Base-by-base conservation (phyloP, 1,140 invertebrate genomes). In the Asbolus verrucosus region DNA sequence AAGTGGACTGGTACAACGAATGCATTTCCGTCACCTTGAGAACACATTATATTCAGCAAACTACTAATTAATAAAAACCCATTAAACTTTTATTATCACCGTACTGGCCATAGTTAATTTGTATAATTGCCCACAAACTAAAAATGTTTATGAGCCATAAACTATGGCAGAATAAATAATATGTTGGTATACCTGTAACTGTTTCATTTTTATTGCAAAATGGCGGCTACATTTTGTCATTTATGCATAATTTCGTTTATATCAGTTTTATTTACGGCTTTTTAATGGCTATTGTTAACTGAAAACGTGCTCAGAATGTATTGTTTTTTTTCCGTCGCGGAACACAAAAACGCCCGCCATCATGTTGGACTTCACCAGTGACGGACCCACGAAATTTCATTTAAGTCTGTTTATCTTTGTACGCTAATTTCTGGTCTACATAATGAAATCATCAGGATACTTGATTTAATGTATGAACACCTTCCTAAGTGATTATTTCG, bases 171-270 rank as follows among this genome's bases (percentile, higher is more conserved):
- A 70, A 72, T 71, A 70, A 73, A 71, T 71, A 72, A 69, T 72
- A 74, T 69, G 66, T 74, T 69, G 62, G 66, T 74, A 24, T 74
- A 72, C 69, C 63, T 71, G 63, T 71, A 67, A 71, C 46, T 72
- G 70, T 69, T 74, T 72, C 70, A 73, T 43, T 66, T 74, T 74
- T 74, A 72, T 74, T 60, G 41, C 70, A 74, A 72, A 41, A 74
- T 72, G 70, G 73, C 72, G 63, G 69, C 63, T 71, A 67, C 65
- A 59, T 73, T 73, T 70, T 65, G 61, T 65, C 59, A 65, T 73
- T 71, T 68, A 71, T 73, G 72, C 59, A 69, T 66, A 69, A 70
- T 70, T 70, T 69, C 62, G 38, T 61, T 50, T 54, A 69, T 72
- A 69, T 72, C 70, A 27, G 36, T 65, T 65, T 69, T 62, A 65